A percentile compares a stretch with the other conserved stretches of the same genome.
phyloP scores from a whole-genome alignment of 2,888 invertebrate genomes.

The Agriopis aurantiaria region DNA sequence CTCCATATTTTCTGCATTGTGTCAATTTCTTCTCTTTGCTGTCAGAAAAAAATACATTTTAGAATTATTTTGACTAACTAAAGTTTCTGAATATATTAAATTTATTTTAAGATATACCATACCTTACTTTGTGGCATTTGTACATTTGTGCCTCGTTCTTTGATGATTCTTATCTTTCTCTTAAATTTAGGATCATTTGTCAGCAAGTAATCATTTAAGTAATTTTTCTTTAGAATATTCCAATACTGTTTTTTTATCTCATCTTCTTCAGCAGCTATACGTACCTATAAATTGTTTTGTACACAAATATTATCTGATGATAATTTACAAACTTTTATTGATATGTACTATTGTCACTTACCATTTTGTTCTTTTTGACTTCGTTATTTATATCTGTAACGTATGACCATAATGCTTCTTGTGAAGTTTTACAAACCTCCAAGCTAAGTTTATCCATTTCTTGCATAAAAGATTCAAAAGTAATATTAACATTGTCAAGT shows the following conservation, averaged over 20 bases:
- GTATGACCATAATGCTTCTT: slow-evolving; percentile 77
- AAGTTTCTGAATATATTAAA: not conserved
- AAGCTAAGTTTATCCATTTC: slow-evolving; percentile 79
- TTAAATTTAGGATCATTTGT: slow-evolving; percentile 60
- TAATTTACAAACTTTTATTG: not conserved
- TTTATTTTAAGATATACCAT: slow-evolving; percentile 7
- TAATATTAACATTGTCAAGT: slow-evolving; percentile 67
- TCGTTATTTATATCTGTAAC: slow-evolving; percentile 77
- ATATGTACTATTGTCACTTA: slow-evolving; percentile 44
- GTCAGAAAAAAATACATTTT: slow-evolving; percentile 40
- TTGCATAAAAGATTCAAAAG: slow-evolving; percentile 73
- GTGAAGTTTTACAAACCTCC: slow-evolving; percentile 78
- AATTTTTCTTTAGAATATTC: slow-evolving; percentile 76
- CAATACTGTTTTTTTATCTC: slow-evolving; percentile 81
- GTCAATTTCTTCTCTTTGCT: slow-evolving; percentile 82
- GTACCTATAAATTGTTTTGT: slow-evolving; percentile 57
- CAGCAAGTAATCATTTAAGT: slow-evolving; percentile 58
- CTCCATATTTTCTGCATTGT: slow-evolving; percentile 82
- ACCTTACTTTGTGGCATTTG: slow-evolving; percentile 81
- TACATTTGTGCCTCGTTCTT: slow-evolving; percentile 77
- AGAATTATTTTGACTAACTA: not conserved
- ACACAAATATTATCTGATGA: not conserved
- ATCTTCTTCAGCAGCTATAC: slow-evolving; percentile 78
- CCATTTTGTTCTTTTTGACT: slow-evolving; percentile 77
- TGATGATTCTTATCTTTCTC: slow-evolving; percentile 76